A percentile compares a stretch with the other conserved stretches of the same genome.
Evolutionary conservation across 2,888 invertebrate species (phyloP).

Genomic region (Buathra laborator): DNA sequence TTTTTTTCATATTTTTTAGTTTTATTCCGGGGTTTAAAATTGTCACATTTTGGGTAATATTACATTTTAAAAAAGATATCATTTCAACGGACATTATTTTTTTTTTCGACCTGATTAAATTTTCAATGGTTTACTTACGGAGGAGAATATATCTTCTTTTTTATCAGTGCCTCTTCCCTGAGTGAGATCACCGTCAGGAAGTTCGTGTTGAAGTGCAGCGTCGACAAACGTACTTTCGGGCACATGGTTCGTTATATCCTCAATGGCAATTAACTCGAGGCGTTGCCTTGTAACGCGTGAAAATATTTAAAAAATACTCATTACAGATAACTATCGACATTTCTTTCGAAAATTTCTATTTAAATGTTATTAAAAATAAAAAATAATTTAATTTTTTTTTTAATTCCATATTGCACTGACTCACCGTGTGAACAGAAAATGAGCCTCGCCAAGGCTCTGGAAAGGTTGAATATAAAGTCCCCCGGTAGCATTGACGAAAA

Average conservation of each 20-base stretch:
- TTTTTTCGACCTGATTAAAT: neutral
- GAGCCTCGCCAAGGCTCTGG: slow-evolving; percentile 84
- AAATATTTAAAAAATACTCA: neutral
- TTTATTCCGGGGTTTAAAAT: too few relatives aligned
- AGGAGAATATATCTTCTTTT: slow-evolving; percentile 77
- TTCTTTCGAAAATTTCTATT: neutral
- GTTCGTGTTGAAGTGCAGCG: slow-evolving; percentile 78
- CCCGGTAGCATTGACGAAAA: slow-evolving; percentile 82
- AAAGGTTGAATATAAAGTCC: slow-evolving; percentile 85
- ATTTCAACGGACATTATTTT: slow-evolving; percentile 8
- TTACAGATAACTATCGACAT: neutral
- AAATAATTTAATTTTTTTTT: slow-evolving; percentile 9
- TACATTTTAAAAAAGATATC: too few relatives aligned
- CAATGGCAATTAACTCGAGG: slow-evolving; percentile 76
- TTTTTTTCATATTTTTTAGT: too few relatives aligned
- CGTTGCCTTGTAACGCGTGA: slow-evolving; percentile 74
- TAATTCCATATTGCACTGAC: neutral
- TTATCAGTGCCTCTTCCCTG: slow-evolving; percentile 79
- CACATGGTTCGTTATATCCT: slow-evolving; percentile 67
- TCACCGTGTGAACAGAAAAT: slow-evolving; percentile 81
- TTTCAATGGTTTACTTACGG: slow-evolving; percentile 73
- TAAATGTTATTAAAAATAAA: neutral
- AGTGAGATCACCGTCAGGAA: slow-evolving; percentile 80
- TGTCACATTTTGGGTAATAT: too few relatives aligned
- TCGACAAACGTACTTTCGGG: slow-evolving; percentile 71